Evolutionary conservation across 1,140 invertebrate genomes (phyloP).

Genomic region (Dinoponera quadriceps): DNA sequence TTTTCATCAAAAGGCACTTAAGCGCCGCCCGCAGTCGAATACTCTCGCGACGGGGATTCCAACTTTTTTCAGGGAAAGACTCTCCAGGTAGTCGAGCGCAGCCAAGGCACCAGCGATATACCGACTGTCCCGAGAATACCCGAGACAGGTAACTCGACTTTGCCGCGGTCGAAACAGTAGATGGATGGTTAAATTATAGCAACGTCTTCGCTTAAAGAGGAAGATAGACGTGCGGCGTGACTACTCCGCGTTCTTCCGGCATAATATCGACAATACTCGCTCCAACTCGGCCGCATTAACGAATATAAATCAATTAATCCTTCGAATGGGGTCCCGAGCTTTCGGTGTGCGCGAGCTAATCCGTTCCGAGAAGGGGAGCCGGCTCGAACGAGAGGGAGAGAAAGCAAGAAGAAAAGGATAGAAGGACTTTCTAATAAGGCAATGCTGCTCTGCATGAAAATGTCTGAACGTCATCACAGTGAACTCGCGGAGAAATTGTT

Average conservation of each 20-base stretch:
- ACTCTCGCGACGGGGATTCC: neutral
- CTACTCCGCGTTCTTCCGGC: slow-evolving; percentile 13
- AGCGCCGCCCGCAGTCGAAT: too few species aligned
- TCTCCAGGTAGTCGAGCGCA: neutral
- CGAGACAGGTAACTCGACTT: neutral
- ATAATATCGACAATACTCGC: slow-evolving; percentile 45
- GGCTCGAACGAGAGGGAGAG: neutral
- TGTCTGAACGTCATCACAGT: neutral
- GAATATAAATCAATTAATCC: slow-evolving; percentile 62
- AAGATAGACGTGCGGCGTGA: neutral
- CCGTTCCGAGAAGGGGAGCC: slow-evolving; percentile 33
- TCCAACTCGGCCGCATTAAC: slow-evolving; percentile 37
- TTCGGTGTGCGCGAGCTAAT: slow-evolving; percentile 43
- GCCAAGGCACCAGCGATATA: neutral
- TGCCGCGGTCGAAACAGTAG: neutral
- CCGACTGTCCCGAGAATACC: neutral
- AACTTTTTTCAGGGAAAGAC: neutral
- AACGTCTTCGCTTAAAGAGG: slow-evolving; percentile 1
- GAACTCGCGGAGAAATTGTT: neutral
- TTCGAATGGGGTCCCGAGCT: slow-evolving; percentile 18
- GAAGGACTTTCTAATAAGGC: slow-evolving; percentile 27
- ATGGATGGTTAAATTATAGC: slow-evolving; percentile 36
- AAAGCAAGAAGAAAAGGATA: slow-evolving; percentile 25
- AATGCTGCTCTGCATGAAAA: slow-evolving; percentile 26
- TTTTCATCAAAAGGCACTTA: neutral